Evolutionary conservation across 2,888 invertebrate genomes (phyloP).

Genomic region (Athrips mouffetella): DNA sequence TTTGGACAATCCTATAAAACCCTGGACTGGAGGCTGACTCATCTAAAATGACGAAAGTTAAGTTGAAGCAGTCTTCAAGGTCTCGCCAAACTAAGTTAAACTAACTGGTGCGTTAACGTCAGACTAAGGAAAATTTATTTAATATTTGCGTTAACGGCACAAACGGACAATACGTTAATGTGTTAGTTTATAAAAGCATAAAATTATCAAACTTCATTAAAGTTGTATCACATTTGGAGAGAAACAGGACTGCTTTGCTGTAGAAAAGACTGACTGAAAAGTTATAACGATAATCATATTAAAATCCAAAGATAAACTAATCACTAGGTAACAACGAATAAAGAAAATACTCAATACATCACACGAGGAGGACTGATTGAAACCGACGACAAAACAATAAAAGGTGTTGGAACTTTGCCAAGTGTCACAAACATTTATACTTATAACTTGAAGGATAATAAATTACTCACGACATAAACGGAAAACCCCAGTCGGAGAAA

Average conservation of each 20-base stretch:
- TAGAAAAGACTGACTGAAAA: conserved; percentile 43
- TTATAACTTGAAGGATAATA: conserved; percentile 5
- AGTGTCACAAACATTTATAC: conserved; percentile 18
- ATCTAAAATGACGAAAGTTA: conserved; percentile 77
- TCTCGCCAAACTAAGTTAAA: conserved; percentile 38
- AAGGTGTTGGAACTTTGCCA: conserved; percentile 40
- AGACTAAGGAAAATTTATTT: conserved; percentile 52
- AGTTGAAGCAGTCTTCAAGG: conserved; percentile 63
- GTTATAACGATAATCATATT: conserved; percentile 16
- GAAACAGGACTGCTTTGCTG: conserved; percentile 11
- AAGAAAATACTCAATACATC: conserved; percentile 23
- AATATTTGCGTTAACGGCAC: conserved; percentile 39
- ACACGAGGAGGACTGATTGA: conserved; percentile 17
- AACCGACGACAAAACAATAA: conserved; percentile 29
- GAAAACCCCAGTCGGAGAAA: conserved; percentile 12
- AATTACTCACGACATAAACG: conserved; percentile 13
- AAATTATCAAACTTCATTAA: background rate
- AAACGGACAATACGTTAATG: conserved; percentile 31
- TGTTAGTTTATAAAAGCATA: conserved; percentile 6
- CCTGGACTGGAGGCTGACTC: conserved; percentile 50
- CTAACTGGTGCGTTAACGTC: conserved; percentile 41
- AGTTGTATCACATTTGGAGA: background rate
- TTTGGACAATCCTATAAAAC: conserved; percentile 42
- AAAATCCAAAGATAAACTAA: conserved; percentile 50
- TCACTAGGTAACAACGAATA: conserved; percentile 34